Evolutionary conservation across 2,113 vertebrate species (phyloP), one percentile per base, ranked within the genome.

Genomic region (Gorilla gorilla): DNA sequence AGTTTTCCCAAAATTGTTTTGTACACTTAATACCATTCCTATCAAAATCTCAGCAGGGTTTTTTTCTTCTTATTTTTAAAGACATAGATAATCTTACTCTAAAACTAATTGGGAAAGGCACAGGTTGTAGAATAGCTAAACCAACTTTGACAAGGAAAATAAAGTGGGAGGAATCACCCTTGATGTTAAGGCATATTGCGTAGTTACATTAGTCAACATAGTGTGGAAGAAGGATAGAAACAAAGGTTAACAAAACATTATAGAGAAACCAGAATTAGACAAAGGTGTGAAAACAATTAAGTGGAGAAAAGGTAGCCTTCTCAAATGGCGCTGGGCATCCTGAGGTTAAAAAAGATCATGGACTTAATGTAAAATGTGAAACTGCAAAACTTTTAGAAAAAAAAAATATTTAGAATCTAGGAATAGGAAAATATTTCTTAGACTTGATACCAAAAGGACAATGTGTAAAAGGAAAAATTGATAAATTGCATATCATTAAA

Each of bases 141-240:
- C 20, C 30, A 25, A 1, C 16, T 20, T 38, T 20, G 48, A 50
- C 40, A 72, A 43, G 64, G 14, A 23, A 50, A 68, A 17, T 5
- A 9, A n/a, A 48, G 48, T 8, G 38, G 18, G 50, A 55, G 35
- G 75, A 48, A 1, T 43, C 61, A 23, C 27, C 52, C 22, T 52
- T 48, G 11, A 27, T 13, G 11, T 68, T 7, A 61, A 59, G 50
- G 7, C 50, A 2, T n/a, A 0, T 11, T 18, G 0, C 20, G 8
- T 6, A 3, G 35, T 55, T 7, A 0, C 1, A 0, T 18, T 59
- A n/a, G 18, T 32, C 30, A 75, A 48, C 38, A 13, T 0, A 2
- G 30, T 11, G 8, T 45, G 48, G 3, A 17, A 55, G 59, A 45
- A 45, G 30, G 16, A 11, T 35, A 20, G 81, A 59, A 4, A 8